Conservation (phyloP, 53 echinoderm and acorn worm genomes). For the Stichopus horrens region DNA sequence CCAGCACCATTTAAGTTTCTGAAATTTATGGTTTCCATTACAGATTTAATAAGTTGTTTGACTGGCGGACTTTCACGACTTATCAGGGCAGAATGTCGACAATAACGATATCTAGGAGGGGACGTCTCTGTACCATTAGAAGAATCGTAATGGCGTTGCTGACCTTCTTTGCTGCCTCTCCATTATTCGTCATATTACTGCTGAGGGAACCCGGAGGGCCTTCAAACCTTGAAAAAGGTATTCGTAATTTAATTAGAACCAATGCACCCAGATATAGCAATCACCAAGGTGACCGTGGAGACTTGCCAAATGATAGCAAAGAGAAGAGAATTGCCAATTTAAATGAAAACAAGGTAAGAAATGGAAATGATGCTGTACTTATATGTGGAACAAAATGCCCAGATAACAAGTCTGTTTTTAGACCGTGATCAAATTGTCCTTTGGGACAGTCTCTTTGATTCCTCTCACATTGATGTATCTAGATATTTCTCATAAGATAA, state of each 20-base stretch:
- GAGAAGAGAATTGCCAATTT: neutral
- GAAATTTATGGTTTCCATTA: no score
- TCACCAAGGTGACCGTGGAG: neutral
- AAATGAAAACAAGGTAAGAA: neutral
- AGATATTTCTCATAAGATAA: no score
- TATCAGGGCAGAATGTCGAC: neutral
- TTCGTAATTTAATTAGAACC: constrained; percentile 8
- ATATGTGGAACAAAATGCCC: no score
- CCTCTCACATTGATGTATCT: no score
- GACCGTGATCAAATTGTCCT: no score
- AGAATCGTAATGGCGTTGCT: constrained; percentile 18
- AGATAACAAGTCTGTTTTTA: no score
- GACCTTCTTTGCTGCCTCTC: constrained; percentile 48
- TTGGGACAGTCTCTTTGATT: no score
- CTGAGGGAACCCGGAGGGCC: constrained; percentile 39
- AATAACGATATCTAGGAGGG: neutral
- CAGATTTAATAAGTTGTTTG: no score
- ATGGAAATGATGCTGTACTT: no score
- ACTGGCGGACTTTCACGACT: neutral
- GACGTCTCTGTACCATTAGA: constrained; percentile 34
- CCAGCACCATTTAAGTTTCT: no score
- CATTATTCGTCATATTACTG: constrained; percentile 38
- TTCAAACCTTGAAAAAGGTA: constrained; percentile 8
- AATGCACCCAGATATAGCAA: neutral
- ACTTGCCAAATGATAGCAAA: neutral